Conservation (phyloP, 2,888 invertebrate species). For the Ischnus inquisitorius region DNA sequence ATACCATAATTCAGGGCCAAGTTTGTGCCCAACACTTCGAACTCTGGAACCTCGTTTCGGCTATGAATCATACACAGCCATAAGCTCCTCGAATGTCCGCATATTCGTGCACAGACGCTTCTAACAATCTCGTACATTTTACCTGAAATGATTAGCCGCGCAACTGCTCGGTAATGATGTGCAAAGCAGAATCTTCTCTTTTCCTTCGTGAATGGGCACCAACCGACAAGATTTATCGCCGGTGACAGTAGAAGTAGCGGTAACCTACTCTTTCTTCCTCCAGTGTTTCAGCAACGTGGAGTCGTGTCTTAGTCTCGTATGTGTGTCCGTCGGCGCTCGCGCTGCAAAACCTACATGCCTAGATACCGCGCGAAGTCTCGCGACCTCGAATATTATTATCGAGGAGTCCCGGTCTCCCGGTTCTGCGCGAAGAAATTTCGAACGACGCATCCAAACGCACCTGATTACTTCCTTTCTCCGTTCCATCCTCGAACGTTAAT, state of each 20-base stretch:
- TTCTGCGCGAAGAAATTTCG: slow-evolving; percentile 36
- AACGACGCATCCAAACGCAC: neutral
- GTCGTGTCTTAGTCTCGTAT: neutral
- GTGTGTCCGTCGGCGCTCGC: neutral
- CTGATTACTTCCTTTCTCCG: slow-evolving; percentile 36
- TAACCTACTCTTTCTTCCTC: slow-evolving; percentile 45
- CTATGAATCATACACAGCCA: slow-evolving; percentile 20
- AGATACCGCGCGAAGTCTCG: slow-evolving; percentile 20
- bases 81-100: neutral
- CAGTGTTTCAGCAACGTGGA: neutral
- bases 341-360: slow-evolving; percentile 35
- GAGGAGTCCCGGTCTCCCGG: slow-evolving; percentile 31
- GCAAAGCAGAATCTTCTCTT: too few relatives aligned
- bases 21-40: neutral
- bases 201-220: neutral
- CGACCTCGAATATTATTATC: slow-evolving; percentile 41
- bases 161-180: too few relatives aligned
- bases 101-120: neutral
- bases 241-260: slow-evolving; percentile 40
- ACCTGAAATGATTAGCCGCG: too few relatives aligned
- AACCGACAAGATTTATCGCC: slow-evolving; percentile 48
- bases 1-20: slow-evolving; percentile 8
- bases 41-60: slow-evolving; percentile 16
- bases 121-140: too few relatives aligned
- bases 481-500: slow-evolving; percentile 8